A percentile compares a stretch with the other conserved stretches of the same genome.
Conservation (phyloP, 2,888 invertebrate species). For the Drosophila prostipennis region DNA sequence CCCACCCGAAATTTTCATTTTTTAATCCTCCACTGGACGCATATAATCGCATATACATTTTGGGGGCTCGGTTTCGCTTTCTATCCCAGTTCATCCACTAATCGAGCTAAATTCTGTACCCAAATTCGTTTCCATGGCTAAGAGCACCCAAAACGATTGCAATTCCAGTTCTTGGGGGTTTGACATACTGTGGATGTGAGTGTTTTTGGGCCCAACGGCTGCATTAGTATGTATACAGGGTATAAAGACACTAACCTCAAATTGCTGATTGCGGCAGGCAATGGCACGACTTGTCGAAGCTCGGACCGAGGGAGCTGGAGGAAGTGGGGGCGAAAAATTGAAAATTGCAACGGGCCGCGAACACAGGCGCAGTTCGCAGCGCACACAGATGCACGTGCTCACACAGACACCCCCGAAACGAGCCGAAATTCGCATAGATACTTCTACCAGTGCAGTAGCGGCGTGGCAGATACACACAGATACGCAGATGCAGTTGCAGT, state of each 20-base stretch:
- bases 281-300: slow-evolving; percentile 28
- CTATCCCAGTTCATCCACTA: too few species aligned
- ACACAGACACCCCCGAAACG: slow-evolving; percentile 55
- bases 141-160: slow-evolving; percentile 4
- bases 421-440: slow-evolving; percentile 54
- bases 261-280: slow-evolving; percentile 71
- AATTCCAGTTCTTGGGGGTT: slow-evolving; percentile 2
- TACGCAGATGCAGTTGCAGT: slow-evolving; percentile 41
- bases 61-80: slow-evolving; percentile 2
- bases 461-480: slow-evolving; percentile 54
- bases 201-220: slow-evolving; percentile 5
- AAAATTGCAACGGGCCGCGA: slow-evolving; percentile 56
- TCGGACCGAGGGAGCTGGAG: slow-evolving; percentile 41
- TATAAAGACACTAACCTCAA: slow-evolving; percentile 70
- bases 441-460: slow-evolving; percentile 31
- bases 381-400: slow-evolving; percentile 44
- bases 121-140: neutral
- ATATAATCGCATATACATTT: neutral
- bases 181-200: slow-evolving; percentile 13
- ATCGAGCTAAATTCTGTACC: neutral
- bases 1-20: neutral
- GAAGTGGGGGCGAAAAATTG: slow-evolving; percentile 53
- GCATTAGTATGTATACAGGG: slow-evolving; percentile 24
- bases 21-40: neutral
- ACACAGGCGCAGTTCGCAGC: slow-evolving; percentile 43